phyloP scores from a whole-genome alignment of 2,797 vertebrate species.

The Spondyliosoma cantharus region DNA sequence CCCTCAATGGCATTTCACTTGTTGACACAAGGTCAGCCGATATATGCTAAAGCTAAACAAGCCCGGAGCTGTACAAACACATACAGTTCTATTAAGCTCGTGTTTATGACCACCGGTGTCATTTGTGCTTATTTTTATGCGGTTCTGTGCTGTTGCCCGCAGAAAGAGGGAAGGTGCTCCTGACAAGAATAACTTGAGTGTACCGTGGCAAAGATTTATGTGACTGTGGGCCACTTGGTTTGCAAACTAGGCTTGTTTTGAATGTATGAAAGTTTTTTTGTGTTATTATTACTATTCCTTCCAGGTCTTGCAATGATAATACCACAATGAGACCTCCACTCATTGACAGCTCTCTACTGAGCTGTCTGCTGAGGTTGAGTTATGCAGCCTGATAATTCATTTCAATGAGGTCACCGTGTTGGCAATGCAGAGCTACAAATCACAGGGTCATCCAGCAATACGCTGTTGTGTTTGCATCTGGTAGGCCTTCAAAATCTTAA shows the following conservation, averaged over 20 bases:
- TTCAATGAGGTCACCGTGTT: constrained; percentile 9
- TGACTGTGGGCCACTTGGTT: constrained; percentile 29
- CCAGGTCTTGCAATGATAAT: constrained; percentile 26
- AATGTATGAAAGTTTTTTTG: constrained; percentile 2
- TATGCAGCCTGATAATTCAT: constrained; percentile 23
- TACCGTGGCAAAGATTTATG: constrained; percentile 47
- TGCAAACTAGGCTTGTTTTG: constrained; percentile 34
- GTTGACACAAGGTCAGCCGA: constrained; percentile 54
- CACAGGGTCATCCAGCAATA: background rate
- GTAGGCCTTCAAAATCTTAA: background rate
- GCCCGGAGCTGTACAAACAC: constrained; percentile 34
- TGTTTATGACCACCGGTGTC: constrained; percentile 38
- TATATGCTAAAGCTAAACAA: constrained; percentile 50
- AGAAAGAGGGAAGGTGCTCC: constrained; percentile 25
- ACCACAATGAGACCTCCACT: constrained; percentile 19
- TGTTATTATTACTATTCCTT: constrained; percentile 9
- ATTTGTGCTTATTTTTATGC: constrained; percentile 40
- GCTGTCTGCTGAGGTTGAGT: background rate
- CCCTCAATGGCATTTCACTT: constrained; percentile 51
- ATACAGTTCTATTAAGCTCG: constrained; percentile 36
- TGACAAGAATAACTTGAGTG: constrained; percentile 49
- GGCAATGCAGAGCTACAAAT: background rate
- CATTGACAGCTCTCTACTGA: constrained; percentile 25
- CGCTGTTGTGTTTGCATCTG: background rate
- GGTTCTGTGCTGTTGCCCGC: constrained; percentile 22